A percentile compares a stretch with the other conserved stretches of the same genome.
Evolutionary conservation across 2,113 vertebrate species (phyloP).

Genomic region (Silurus meridionalis): DNA sequence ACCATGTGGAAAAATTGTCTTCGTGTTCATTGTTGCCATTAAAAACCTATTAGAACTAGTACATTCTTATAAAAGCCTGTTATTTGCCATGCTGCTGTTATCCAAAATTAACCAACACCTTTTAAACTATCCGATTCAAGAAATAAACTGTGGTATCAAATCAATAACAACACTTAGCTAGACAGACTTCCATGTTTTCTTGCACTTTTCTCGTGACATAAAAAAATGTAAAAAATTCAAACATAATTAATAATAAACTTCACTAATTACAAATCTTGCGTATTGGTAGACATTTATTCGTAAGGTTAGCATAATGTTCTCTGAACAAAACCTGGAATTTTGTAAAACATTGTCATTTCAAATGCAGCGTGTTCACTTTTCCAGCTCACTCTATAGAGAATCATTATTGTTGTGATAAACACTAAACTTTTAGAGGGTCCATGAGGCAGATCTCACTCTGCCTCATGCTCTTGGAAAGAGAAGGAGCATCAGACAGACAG

Average conservation of each 20-base stretch:
- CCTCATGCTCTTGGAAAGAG: background rate
- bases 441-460: background rate
- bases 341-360: background rate
- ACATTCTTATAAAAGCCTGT: background rate
- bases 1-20: background rate
- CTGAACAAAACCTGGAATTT: background rate
- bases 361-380: background rate
- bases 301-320: background rate
- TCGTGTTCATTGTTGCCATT: background rate
- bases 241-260: background rate
- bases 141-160: background rate
- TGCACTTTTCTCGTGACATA: background rate
- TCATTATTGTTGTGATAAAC: background rate
- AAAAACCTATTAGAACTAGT: background rate
- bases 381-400: background rate
- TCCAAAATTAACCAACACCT: background rate
- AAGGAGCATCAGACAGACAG: background rate
- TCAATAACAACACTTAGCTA: background rate
- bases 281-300: background rate
- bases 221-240: background rate
- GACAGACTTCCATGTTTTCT: background rate
- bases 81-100: background rate
- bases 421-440: background rate
- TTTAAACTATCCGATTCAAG: background rate
- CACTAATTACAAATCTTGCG: background rate